Conservation (phyloP, 2,113 vertebrate genomes). For the Gila orcuttii region DNA sequence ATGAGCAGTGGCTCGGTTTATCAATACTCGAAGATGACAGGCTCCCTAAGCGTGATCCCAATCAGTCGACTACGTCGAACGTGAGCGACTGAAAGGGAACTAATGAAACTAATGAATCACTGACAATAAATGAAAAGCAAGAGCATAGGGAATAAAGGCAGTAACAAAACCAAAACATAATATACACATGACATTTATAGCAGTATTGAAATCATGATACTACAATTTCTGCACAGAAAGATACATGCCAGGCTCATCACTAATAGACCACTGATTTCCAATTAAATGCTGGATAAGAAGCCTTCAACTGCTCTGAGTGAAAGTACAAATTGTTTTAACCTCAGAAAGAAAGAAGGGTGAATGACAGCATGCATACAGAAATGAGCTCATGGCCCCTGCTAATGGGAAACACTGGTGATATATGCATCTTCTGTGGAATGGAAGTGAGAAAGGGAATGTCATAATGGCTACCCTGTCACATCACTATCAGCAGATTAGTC, state of each 20-base stretch:
- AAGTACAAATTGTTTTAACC: conserved; percentile 61
- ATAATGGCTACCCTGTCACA: conserved; percentile 49
- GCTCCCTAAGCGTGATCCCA: too few relatives aligned
- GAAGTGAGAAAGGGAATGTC: conserved; percentile 21
- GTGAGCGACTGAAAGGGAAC: too few relatives aligned
- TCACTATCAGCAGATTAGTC: conserved; percentile 52
- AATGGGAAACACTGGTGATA: conserved; percentile 47
- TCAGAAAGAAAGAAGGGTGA: conserved; percentile 30
- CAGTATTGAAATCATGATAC: conserved; percentile 24
- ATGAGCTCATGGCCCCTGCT: conserved; percentile 41
- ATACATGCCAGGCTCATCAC: conserved; percentile 51
- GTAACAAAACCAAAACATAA: too few relatives aligned
- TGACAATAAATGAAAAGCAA: too few relatives aligned
- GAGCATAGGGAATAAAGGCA: too few relatives aligned
- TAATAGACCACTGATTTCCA: conserved; percentile 51
- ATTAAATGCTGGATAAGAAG: conserved; percentile 46
- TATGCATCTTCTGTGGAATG: conserved; percentile 20
- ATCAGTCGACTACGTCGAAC: too few relatives aligned
- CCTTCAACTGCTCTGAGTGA: conserved; percentile 38
- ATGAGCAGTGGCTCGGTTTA: too few relatives aligned
- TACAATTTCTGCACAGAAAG: conserved; percentile 20
- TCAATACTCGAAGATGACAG: too few relatives aligned
- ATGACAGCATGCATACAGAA: conserved; percentile 30
- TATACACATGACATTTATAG: too few relatives aligned
- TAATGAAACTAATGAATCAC: too few relatives aligned